Base-by-base conservation (phyloP, 2,113 vertebrate genomes). In the Rhinolophus sinicus region DNA sequence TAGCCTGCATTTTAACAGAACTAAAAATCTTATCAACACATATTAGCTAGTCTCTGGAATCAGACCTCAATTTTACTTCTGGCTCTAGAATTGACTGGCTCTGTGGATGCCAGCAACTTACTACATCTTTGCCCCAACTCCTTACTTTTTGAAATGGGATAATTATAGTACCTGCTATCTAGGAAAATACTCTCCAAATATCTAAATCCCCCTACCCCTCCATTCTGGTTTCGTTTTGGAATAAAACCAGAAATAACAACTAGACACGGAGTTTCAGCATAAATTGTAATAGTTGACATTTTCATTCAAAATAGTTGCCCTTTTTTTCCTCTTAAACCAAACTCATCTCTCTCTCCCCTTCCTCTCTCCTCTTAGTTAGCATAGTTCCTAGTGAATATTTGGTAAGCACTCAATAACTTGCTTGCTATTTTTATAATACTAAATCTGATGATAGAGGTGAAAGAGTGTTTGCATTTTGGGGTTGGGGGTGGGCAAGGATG, bases 401-500 rank as follows among this genome's bases (percentile, higher is more conserved):
- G 4, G 13, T 33, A 40, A 77, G 35, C 40, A 81, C 9, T 52
- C 24, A 60, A 0, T 90, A 64, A 33, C 6, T 62, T 69, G 50
- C 35, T 40, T 64, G 40, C 35, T 50, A 11, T 50, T 82, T 50
- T 58, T 72, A 5, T 3, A 70, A 2, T 21, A 6, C 6, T 35
- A 11, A 81, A 84, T 5, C 78, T 4, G 11, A 28, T 33, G 22
- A 5, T 33, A 14, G 10, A 67, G 21, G 9, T 1, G 24, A 30
- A 69, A 38, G 28, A 6, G 9, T n/a, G 2, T 14, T 2, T 40
- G 13, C 56, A 4, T 64, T 24, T 33, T n/a, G 19, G 40, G 30
- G 5, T 5, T 10, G 12, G 13, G 3, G 4, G 2, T 33, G 3
- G 67, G 6, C 9, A 2, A 1, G 4, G 12, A 30, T 21, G 5